Conservation (phyloP, 2,113 vertebrate genomes). For the Stigmatopora nigra region DNA sequence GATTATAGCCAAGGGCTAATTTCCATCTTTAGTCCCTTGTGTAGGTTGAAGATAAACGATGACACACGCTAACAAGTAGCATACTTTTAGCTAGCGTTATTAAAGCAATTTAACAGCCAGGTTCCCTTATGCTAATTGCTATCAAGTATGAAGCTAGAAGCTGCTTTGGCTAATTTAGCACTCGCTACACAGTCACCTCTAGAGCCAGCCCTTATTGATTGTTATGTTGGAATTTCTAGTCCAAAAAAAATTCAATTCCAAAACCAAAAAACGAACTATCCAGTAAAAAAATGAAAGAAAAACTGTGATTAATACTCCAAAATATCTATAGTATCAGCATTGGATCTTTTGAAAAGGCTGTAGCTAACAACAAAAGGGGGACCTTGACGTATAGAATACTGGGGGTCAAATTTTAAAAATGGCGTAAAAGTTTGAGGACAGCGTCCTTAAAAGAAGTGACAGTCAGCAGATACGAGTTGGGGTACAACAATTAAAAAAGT, state of each 20-base stretch:
- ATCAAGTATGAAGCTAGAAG: too few species aligned
- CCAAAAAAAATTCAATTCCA: neutral
- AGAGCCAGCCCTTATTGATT: too few species aligned
- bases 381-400: slow-evolving; percentile 28
- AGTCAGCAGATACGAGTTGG: slow-evolving; percentile 58
- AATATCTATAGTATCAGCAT: slow-evolving; percentile 21
- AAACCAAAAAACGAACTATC: slow-evolving; percentile 13
- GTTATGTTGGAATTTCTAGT: too few species aligned
- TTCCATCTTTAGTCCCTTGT: too few species aligned
- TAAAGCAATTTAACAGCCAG: too few species aligned
- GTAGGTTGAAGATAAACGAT: too few species aligned
- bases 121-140: too few species aligned
- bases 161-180: too few species aligned
- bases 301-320: slow-evolving; percentile 22
- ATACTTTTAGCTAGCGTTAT: too few species aligned
- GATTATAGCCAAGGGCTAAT: too few species aligned
- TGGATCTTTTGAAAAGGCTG: slow-evolving; percentile 37
- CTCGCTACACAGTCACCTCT: too few species aligned
- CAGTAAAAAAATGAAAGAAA: slow-evolving; percentile 29
- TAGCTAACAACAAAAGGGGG: slow-evolving; percentile 43
- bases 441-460: slow-evolving; percentile 58
- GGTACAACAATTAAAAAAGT: neutral
- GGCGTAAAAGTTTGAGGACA: slow-evolving; percentile 36
- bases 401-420: slow-evolving; percentile 28
- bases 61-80: too few species aligned